phyloP scores from a whole-genome alignment of 2,797 vertebrate species.

The Eidolon dupreanum region DNA sequence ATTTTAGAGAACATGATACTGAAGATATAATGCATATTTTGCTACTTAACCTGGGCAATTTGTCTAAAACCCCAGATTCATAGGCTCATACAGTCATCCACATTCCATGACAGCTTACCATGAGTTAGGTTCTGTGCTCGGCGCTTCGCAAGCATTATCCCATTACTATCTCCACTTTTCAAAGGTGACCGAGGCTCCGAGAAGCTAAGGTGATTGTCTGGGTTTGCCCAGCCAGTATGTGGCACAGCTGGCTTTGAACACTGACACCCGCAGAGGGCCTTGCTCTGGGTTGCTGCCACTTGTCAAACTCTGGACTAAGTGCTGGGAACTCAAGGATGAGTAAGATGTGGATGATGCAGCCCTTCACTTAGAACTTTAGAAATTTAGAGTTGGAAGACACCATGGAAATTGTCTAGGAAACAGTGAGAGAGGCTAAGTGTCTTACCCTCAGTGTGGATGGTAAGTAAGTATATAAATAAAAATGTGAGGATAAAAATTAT shows the following conservation, averaged over 20 bases:
- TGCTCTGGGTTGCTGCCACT: neutral
- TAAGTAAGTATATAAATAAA: neutral
- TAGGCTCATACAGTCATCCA: neutral
- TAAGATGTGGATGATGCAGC: neutral
- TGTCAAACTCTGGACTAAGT: neutral
- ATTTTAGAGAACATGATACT: neutral
- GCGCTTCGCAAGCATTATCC: neutral
- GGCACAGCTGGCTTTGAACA: neutral
- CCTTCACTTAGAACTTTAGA: neutral
- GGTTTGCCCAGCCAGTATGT: no score
- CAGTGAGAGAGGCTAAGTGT: neutral
- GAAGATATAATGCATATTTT: neutral
- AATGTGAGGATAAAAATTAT: neutral
- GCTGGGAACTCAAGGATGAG: neutral
- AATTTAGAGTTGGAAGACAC: neutral
- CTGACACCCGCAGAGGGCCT: accelerated
- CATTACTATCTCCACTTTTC: neutral
- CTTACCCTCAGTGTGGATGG: neutral
- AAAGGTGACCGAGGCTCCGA: neutral
- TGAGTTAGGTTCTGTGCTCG: neutral
- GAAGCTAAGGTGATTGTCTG: neutral
- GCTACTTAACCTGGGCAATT: neutral
- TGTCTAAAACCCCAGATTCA: neutral
- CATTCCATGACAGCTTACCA: neutral
- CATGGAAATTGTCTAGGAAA: neutral